Evolutionary conservation across 2,113 vertebrate genomes (phyloP).

Genomic region (Nicator chloris): DNA sequence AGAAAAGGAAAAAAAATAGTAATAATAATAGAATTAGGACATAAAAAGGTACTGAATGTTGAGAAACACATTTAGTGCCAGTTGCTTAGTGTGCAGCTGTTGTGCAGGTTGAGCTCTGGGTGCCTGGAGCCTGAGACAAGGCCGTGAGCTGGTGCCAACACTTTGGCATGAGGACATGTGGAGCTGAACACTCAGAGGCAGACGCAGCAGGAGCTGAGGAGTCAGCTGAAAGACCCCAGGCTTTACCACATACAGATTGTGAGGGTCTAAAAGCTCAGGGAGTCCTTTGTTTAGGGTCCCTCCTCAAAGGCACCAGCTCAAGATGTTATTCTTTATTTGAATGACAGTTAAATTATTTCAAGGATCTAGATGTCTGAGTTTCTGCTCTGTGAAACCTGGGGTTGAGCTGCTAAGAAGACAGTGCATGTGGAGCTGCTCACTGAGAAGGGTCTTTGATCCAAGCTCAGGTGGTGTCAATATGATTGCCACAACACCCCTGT

Average conservation of each 20-base stretch:
- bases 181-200: background rate
- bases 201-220: rapidly evolving
- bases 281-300: background rate
- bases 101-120: background rate
- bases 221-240: background rate
- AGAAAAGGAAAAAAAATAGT: background rate
- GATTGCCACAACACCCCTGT: background rate
- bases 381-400: background rate
- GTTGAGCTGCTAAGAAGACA: background rate
- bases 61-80: background rate
- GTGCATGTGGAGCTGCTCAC: rapidly evolving
- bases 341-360: background rate
- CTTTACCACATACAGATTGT: rapidly evolving
- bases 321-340: background rate
- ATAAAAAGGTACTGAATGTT: background rate
- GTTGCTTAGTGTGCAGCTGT: background rate
- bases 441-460: rapidly evolving
- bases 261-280: background rate
- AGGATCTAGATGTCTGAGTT: background rate
- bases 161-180: background rate
- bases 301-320: background rate
- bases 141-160: rapidly evolving
- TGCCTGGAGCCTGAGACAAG: background rate
- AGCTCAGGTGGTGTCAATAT: background rate
- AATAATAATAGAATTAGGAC: background rate